A percentile compares a stretch with the other conserved stretches of the same genome.
Conservation (phyloP, 2,113 vertebrate genomes). For the Dolichallabes microphthalmus region DNA sequence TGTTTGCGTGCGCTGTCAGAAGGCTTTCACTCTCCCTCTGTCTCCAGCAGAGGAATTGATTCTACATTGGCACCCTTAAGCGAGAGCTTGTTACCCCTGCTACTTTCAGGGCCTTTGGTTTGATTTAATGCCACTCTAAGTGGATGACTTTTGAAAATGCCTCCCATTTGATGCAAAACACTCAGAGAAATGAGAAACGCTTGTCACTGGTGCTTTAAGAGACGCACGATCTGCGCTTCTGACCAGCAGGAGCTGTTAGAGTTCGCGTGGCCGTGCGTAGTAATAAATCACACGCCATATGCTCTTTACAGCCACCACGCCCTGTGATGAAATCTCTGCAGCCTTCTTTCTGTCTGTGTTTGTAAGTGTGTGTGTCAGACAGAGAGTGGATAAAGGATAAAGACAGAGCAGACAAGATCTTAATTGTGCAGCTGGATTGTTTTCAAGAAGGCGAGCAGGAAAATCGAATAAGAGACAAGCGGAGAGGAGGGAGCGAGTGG, state of each 20-base stretch:
- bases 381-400: slow-evolving; percentile 41
- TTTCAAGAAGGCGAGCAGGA: slow-evolving; percentile 47
- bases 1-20: neutral
- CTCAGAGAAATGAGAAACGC: slow-evolving; percentile 31
- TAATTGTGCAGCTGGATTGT: slow-evolving; percentile 56
- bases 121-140: slow-evolving; percentile 44
- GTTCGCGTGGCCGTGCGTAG: slow-evolving; percentile 1
- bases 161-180: slow-evolving; percentile 22
- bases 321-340: slow-evolving; percentile 34
- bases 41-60: slow-evolving; percentile 33
- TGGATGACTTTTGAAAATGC: slow-evolving; percentile 38
- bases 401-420: slow-evolving; percentile 51
- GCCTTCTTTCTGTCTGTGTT: slow-evolving; percentile 1
- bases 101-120: slow-evolving; percentile 3
- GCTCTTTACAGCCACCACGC: slow-evolving; percentile 24
- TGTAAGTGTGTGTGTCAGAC: slow-evolving; percentile 26
- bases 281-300: slow-evolving; percentile 24
- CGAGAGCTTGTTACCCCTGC: slow-evolving; percentile 16
- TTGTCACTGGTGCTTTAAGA: slow-evolving; percentile 15
- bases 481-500: neutral
- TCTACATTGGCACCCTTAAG: slow-evolving; percentile 27
- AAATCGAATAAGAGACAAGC: slow-evolving; percentile 36
- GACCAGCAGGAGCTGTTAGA: neutral
- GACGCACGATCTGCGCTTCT: neutral
- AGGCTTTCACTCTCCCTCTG: slow-evolving; percentile 10